These are phyloP conservation scores for Cygnus atratus DNA, from an alignment of 2,113 vertebrate genomes.

Conservation along the genomic window DNA sequence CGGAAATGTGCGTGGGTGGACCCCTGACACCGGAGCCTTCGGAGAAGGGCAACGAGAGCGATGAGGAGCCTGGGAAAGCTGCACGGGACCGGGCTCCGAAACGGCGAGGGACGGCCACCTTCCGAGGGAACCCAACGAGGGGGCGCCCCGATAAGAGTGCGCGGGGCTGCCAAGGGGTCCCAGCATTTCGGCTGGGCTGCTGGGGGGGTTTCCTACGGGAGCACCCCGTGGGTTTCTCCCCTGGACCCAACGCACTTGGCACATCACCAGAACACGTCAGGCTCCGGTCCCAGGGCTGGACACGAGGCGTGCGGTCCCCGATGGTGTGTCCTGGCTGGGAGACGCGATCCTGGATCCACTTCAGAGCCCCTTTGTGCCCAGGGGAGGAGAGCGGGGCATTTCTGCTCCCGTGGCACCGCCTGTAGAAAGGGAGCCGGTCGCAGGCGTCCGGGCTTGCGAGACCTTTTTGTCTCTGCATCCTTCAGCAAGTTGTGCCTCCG, in stretches of 20 bases:
- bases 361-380: not conserved
- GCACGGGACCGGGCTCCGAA: not conserved
- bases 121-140: not conserved
- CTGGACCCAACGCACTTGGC: not conserved
- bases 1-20: slow-evolving; percentile 54
- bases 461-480: not conserved
- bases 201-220: not conserved
- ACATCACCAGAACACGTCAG: not conserved
- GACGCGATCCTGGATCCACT: not conserved
- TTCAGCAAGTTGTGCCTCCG: not conserved
- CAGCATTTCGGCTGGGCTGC: not conserved
- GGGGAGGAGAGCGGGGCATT: not conserved
- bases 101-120: not conserved
- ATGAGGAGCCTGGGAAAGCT: slow-evolving; percentile 63
- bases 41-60: not conserved
- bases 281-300: no score
- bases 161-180: accelerated
- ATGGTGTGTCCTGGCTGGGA: no score
- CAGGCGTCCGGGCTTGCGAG: not conserved
- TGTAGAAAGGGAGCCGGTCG: accelerated
- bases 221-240: not conserved
- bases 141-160: not conserved
- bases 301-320: not conserved
- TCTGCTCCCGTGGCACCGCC: not conserved
- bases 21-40: slow-evolving; percentile 46